phyloP scores from a whole-genome alignment of 1,140 invertebrate species.

The Calephelis nemesis region DNA sequence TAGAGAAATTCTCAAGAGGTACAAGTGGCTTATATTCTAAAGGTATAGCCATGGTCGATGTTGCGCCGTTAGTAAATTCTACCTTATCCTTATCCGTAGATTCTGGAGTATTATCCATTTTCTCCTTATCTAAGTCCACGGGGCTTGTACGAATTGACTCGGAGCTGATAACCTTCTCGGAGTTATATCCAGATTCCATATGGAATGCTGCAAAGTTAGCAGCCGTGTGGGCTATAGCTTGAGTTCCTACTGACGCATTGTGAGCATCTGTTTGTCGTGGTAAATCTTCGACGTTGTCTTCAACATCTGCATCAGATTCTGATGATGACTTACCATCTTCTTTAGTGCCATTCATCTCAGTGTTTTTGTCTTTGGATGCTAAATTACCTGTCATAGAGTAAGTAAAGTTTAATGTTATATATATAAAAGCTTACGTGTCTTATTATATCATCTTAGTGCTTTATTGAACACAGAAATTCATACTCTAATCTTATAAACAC shows the following conservation, averaged over 20 bases:
- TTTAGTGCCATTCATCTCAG: slow-evolving; percentile 50
- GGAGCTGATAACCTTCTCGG: slow-evolving; percentile 81
- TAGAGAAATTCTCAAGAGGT: slow-evolving; percentile 66
- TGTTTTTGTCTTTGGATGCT: slow-evolving; percentile 45
- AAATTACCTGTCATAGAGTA: slow-evolving; percentile 30
- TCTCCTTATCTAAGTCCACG: slow-evolving; percentile 74
- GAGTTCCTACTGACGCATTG: slow-evolving; percentile 43
- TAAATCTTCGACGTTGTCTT: slow-evolving; percentile 86
- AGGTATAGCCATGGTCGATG: slow-evolving; percentile 52
- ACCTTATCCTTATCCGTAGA: slow-evolving; percentile 76
- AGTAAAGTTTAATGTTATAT: too few relatives aligned
- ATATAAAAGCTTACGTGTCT: too few relatives aligned
- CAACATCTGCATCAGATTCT: slow-evolving; percentile 88
- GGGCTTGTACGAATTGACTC: slow-evolving; percentile 78
- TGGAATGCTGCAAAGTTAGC: slow-evolving; percentile 72
- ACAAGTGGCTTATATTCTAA: slow-evolving; percentile 67
- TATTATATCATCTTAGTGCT: too few relatives aligned
- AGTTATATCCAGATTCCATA: slow-evolving; percentile 85
- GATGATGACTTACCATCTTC: slow-evolving; percentile 80
- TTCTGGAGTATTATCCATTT: slow-evolving; percentile 78
- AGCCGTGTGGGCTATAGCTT: slow-evolving; percentile 59
- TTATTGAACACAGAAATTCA: too few relatives aligned
- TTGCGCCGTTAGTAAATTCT: slow-evolving; percentile 45
- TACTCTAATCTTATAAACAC: too few relatives aligned
- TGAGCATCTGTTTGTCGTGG: slow-evolving; percentile 55